These are phyloP conservation scores for Rutpela maculata DNA, from an alignment of 2,888 invertebrate genomes.

Conservation along the genomic window DNA sequence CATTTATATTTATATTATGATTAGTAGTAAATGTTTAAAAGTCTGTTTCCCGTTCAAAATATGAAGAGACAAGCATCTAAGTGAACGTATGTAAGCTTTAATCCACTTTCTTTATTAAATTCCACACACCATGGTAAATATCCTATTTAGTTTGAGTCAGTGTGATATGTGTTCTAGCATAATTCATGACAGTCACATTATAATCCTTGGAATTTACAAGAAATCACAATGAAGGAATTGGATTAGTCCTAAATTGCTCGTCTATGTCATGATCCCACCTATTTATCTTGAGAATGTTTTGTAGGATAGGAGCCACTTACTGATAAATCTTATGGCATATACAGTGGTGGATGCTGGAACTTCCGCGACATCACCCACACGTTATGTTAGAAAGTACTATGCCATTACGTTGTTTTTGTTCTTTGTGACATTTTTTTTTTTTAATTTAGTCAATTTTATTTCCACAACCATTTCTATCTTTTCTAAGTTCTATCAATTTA, in stretches of 20 bases:
- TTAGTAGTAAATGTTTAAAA: no score
- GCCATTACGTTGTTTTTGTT: no score
- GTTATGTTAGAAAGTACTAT: no score
- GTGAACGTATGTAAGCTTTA: background rate
- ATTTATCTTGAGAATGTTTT: constrained; percentile 40
- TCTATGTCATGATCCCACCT: constrained; percentile 35
- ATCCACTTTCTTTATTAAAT: background rate
- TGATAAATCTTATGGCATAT: constrained; percentile 18
- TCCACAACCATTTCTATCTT: no score
- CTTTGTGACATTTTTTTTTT: no score
- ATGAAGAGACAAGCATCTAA: no score
- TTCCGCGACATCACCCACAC: background rate
- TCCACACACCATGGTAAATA: background rate
- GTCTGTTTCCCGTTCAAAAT: no score
- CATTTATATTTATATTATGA: no score
- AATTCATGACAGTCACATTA: constrained; percentile 18
- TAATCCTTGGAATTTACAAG: constrained; percentile 33
- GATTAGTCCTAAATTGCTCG: constrained; percentile 42
- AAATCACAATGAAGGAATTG: constrained; percentile 32
- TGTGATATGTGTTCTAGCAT: constrained; percentile 5
- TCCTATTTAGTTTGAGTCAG: background rate
- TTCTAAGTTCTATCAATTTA: no score
- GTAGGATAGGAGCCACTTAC: constrained; percentile 12
- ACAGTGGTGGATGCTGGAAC: constrained; percentile 6
- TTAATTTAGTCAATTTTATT: no score